Conservation (phyloP, 2,888 invertebrate species). For the Sycophila texana region DNA sequence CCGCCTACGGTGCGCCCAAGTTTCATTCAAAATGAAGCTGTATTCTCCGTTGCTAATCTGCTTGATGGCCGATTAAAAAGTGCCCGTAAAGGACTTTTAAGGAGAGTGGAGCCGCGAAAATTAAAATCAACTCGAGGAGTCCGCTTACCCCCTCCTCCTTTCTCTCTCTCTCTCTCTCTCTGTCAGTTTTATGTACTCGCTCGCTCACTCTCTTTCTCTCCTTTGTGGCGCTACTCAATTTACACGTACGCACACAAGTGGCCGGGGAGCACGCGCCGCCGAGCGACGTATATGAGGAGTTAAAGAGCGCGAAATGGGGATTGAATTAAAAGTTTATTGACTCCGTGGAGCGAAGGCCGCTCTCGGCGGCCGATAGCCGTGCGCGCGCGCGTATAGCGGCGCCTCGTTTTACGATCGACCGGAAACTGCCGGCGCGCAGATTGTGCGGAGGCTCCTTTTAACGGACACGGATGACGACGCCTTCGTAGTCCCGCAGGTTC, state of each 20-base stretch:
- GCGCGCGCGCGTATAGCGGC: slow-evolving; percentile 9
- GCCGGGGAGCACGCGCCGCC: neutral
- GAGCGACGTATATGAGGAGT: slow-evolving; percentile 21
- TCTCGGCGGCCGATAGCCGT: neutral
- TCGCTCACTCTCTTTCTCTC: slow-evolving; percentile 32
- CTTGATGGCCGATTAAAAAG: slow-evolving; percentile 54
- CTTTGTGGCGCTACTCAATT: slow-evolving; percentile 30
- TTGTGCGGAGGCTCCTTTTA: slow-evolving; percentile 30
- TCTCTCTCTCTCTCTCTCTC: neutral
- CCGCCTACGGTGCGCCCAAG: slow-evolving; percentile 4
- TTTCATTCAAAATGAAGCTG: slow-evolving; percentile 56
- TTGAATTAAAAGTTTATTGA: slow-evolving; percentile 56
- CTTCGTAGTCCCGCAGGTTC: slow-evolving; percentile 63
- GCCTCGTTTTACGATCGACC: slow-evolving; percentile 42
- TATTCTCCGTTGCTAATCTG: slow-evolving; percentile 54
- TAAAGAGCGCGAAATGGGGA: slow-evolving; percentile 46
- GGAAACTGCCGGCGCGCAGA: slow-evolving; percentile 7
- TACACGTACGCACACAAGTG: slow-evolving; percentile 25
- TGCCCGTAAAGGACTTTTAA: slow-evolving; percentile 48
- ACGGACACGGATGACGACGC: slow-evolving; percentile 53
- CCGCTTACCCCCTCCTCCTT: neutral
- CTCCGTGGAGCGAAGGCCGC: slow-evolving; percentile 46
- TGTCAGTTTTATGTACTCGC: neutral
- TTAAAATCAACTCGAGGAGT: slow-evolving; percentile 53
- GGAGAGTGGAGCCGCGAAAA: slow-evolving; percentile 45